Evolutionary conservation across 2,888 invertebrate genomes (phyloP), one percentile per base, ranked within the genome.

Genomic region (Eupelmus urozonus): DNA sequence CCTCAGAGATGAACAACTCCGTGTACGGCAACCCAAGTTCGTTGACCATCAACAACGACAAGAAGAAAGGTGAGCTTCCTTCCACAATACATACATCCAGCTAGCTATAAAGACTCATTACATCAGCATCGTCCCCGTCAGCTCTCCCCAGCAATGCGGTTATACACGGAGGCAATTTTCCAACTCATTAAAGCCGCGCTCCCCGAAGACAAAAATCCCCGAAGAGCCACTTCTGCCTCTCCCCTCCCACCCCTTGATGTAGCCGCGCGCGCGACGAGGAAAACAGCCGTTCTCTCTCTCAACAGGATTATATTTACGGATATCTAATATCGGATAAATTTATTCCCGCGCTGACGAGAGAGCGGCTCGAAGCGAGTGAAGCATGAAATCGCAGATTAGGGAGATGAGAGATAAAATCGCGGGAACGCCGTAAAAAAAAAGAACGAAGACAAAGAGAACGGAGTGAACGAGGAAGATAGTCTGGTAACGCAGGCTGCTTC

Each of bases 1-100:
- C 90, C 80, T 89, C 91, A 74, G 90, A 90, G 81, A 88, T 92
- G 89, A 92, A 92, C 90, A 92, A 92, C 88, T 92, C 93, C 70
- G 91, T 92, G 83, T 92, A 93, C 88, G 93, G 93, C 79, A 92
- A 92, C 85, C 92, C 93, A 80, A 93, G 93, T 85, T 93, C 93
- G 80, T 91, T 93, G 88, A 92, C 93, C 83, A 92, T 92, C 86
- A 92, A 92, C 81, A 88, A 88, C 78, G 88, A 88, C 63, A 89
- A 88, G 81, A 89, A 88, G 80, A 82, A 85, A 82, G 90, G 89
- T 89, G 76, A 81, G 80, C 2, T n/a, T n/a, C n/a, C 20, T 16
- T 1, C 11, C 5, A 34, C 9, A 34, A 34, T n/a, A n/a, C n/a
- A 34, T 5, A 34, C 3, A 34, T 34, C 34, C 3, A 34, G 9